A percentile compares a stretch with the other conserved stretches of the same genome.
Conservation (phyloP, 2,888 invertebrate genomes). For the Rhodophaea formosa region DNA sequence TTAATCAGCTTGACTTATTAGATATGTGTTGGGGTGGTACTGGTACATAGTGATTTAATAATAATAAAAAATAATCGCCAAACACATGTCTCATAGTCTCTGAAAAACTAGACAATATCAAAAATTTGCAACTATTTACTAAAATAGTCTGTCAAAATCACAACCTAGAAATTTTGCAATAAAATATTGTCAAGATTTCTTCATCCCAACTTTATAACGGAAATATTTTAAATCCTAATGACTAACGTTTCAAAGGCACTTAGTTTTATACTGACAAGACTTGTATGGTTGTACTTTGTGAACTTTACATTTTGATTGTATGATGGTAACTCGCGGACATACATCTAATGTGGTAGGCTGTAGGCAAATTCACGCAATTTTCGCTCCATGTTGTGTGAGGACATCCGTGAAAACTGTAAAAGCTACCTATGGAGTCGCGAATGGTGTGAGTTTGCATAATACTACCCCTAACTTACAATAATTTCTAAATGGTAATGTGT, state of each 20-base stretch:
- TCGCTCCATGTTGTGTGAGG: conserved; percentile 18
- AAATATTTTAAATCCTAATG: conserved; percentile 74
- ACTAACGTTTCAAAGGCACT: conserved; percentile 79
- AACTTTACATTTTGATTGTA: conserved; percentile 75
- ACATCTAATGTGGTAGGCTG: conserved; percentile 55
- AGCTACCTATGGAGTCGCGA: conserved; percentile 13
- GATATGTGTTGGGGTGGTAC: background rate
- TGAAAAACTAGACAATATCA: background rate
- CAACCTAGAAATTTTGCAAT: conserved; percentile 63
- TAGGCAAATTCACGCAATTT: conserved; percentile 50
- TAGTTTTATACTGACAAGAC: conserved; percentile 76
- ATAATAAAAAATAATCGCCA: background rate
- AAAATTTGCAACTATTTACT: conserved; percentile 20
- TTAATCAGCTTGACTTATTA: background rate
- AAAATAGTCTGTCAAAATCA: conserved; percentile 43
- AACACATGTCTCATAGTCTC: background rate
- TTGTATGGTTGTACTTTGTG: conserved; percentile 73
- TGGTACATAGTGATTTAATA: background rate
- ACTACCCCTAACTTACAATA: conserved; percentile 59
- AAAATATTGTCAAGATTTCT: conserved; percentile 44
- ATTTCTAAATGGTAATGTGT: conserved; percentile 78
- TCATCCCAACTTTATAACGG: conserved; percentile 43
- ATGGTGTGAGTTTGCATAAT: conserved; percentile 35
- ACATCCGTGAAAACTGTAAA: background rate
- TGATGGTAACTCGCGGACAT: conserved; percentile 77